These are phyloP conservation scores for Denticeps clupeoides DNA, from an alignment of 2,797 vertebrate genomes.

Conservation along the genomic window DNA sequence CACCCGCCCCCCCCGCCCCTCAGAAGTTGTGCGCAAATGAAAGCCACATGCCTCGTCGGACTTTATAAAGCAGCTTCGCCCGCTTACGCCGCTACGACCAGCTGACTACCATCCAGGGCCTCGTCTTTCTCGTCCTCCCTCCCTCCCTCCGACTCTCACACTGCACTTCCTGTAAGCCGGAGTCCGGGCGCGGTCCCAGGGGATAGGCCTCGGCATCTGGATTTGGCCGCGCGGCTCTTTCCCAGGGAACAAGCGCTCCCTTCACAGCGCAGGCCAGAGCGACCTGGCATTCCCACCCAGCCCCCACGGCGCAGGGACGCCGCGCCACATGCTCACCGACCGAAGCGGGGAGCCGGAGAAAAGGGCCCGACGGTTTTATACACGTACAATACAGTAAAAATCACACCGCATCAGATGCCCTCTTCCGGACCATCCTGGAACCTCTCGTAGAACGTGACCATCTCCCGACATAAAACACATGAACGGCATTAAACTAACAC, in stretches of 20 bases:
- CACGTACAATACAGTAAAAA: no score
- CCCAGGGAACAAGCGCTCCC: constrained; percentile 79
- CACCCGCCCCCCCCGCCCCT: constrained; percentile 38
- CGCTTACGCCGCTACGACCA: constrained; percentile 49
- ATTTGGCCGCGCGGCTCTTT: constrained; percentile 79
- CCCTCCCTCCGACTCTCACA: constrained; percentile 39
- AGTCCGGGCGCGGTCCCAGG: constrained; percentile 61
- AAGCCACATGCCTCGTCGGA: constrained; percentile 55
- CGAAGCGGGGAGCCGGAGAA: no score
- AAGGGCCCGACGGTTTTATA: no score
- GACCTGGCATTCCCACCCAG: constrained; percentile 49
- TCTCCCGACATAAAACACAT: no score
- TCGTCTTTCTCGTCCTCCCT: constrained; percentile 30
- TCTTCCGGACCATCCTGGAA: no score
- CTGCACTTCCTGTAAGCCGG: constrained; percentile 62
- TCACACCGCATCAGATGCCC: no score
- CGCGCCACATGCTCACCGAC: constrained; percentile 1
- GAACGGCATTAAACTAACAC: no score
- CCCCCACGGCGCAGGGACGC: constrained; percentile 13
- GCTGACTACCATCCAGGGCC: constrained; percentile 54
- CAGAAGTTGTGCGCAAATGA: constrained; percentile 60
- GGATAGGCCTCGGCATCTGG: constrained; percentile 73
- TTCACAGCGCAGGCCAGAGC: constrained; percentile 55
- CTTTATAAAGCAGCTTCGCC: constrained; percentile 47
- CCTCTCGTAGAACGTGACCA: no score